Percentiles rank a stretch among this genome's conserved stretches.
Evolutionary conservation across 2,888 invertebrate species (phyloP).

Genomic region (Dryococelus australis): DNA sequence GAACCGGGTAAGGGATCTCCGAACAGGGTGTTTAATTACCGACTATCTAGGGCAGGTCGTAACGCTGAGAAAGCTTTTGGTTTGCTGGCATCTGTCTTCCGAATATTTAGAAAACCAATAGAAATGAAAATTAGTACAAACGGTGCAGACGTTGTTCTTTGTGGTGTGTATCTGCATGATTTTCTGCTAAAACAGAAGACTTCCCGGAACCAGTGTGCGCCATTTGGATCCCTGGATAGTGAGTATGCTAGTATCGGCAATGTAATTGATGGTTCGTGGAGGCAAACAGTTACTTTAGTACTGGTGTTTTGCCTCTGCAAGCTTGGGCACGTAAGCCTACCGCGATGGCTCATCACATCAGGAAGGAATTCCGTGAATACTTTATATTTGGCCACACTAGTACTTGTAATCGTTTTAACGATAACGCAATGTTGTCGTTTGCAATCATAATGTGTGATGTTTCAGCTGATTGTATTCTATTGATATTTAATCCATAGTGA

Average conservation of each 20-base stretch:
- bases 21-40: background rate
- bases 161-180: background rate
- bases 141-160: background rate
- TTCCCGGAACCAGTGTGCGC: background rate
- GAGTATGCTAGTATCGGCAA: background rate
- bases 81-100: background rate
- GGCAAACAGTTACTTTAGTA: background rate
- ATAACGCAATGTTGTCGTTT: background rate
- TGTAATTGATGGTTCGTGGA: background rate
- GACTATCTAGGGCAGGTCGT: background rate
- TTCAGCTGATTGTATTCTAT: background rate
- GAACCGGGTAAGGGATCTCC: constrained; percentile 9
- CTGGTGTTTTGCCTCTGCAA: background rate
- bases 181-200: background rate
- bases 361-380: background rate
- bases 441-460: background rate
- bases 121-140: background rate
- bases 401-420: background rate
- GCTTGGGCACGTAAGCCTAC: background rate
- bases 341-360: background rate
- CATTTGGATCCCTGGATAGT: background rate
- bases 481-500: background rate
- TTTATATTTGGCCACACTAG: background rate
- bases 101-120: background rate
- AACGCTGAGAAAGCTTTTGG: background rate